These are phyloP conservation scores for Bombus sibiricus DNA, from an alignment of 1,140 invertebrate genomes.

Conservation along the genomic window DNA sequence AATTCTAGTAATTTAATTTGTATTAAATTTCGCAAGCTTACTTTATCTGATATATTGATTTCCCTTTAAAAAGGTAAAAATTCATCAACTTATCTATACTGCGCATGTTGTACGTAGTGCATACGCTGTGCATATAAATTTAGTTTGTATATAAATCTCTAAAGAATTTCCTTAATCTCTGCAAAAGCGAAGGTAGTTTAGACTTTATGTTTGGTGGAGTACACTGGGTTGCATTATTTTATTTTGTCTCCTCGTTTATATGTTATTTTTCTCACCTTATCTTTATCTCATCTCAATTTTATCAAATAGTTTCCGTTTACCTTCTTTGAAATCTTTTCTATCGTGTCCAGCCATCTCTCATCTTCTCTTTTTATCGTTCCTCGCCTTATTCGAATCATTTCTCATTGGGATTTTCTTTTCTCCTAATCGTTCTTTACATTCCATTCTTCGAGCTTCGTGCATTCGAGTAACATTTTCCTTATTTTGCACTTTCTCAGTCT, in stretches of 20 bases:
- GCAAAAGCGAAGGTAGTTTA: neutral
- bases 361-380: neutral
- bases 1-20: neutral
- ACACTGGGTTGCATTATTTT: no score
- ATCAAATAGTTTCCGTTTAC: neutral
- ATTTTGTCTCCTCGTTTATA: neutral
- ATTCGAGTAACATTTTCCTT: neutral
- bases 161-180: neutral
- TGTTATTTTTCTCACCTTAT: neutral
- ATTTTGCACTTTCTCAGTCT: neutral
- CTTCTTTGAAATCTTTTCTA: neutral
- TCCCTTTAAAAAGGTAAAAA: neutral
- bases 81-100: neutral
- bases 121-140: neutral
- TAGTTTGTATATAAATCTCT: neutral
- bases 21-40: neutral
- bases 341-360: neutral
- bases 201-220: neutral
- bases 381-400: no score
- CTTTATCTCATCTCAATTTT: neutral
- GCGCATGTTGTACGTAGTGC: no score
- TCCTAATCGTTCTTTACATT: neutral
- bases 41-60: neutral
- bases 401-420: neutral
- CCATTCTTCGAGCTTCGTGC: neutral